Evolutionary conservation across 2,797 vertebrate species (phyloP).

Genomic region (Channa striata): DNA sequence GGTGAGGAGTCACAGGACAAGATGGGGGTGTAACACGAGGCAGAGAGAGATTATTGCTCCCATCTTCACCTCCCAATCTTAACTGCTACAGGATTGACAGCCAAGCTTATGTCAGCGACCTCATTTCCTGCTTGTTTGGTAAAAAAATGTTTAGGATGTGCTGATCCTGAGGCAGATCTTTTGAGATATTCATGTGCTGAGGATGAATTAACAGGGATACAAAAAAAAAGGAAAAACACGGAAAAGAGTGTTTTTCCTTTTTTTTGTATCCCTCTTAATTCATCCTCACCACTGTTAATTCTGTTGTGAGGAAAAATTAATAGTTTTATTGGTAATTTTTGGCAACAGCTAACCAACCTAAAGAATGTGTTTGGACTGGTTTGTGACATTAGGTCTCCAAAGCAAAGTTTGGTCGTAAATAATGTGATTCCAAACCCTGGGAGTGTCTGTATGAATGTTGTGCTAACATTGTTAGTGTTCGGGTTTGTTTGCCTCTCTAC

Average conservation of each 20-base stretch:
- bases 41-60: conserved; percentile 68
- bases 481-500: conserved; percentile 23
- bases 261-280: conserved; percentile 7
- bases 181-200: conserved; percentile 15
- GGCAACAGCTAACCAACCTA: conserved; percentile 34
- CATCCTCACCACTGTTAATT: too few species aligned
- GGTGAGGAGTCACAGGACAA: conserved; percentile 32
- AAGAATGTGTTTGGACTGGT: conserved; percentile 59
- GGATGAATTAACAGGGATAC: too few species aligned
- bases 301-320: conserved; percentile 2
- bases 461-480: conserved; percentile 8
- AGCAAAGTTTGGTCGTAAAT: conserved; percentile 47
- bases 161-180: conserved; percentile 41
- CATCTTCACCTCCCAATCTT: conserved; percentile 66
- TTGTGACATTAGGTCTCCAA: conserved; percentile 53
- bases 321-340: conserved; percentile 30
- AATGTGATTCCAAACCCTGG: conserved; percentile 10
- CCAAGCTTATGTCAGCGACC: conserved; percentile 71
- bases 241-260: too few species aligned
- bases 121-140: conserved; percentile 63
- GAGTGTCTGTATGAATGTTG: conserved; percentile 14
- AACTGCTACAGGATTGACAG: conserved; percentile 57
- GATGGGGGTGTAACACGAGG: conserved; percentile 52
- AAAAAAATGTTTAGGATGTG: conserved; percentile 36
- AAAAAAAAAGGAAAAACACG: too few species aligned